Conservation (phyloP, 2,113 vertebrate species). For the Mionectes macconnelli region DNA sequence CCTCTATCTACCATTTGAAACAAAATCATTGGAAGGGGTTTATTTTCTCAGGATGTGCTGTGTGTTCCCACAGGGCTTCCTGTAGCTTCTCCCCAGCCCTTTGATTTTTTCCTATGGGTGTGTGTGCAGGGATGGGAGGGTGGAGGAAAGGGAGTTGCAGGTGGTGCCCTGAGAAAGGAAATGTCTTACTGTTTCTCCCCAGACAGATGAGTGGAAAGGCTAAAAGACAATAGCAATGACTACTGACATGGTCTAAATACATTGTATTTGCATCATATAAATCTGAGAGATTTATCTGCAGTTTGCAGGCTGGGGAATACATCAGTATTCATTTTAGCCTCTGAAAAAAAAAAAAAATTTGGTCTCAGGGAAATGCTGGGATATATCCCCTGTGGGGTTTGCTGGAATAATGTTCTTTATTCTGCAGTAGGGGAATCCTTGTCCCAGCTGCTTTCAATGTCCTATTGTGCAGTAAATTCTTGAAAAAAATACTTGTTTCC, state of each 20-base stretch:
- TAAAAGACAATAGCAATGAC: slow-evolving; percentile 42
- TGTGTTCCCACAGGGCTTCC: background rate
- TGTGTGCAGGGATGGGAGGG: background rate
- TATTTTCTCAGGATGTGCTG: background rate
- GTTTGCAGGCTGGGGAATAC: background rate
- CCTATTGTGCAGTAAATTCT: background rate
- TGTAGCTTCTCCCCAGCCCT: background rate
- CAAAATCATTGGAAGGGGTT: background rate
- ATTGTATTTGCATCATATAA: slow-evolving; percentile 28
- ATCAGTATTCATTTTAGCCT: background rate
- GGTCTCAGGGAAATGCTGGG: background rate
- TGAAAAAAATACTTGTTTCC: background rate
- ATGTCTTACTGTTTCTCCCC: background rate
- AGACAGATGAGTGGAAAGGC: background rate
- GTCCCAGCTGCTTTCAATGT: background rate
- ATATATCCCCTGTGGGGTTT: background rate
- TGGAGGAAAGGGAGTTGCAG: background rate
- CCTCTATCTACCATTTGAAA: background rate
- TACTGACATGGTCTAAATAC: background rate
- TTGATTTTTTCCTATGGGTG: background rate
- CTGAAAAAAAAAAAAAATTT: background rate
- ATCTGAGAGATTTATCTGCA: background rate
- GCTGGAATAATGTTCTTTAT: slow-evolving; percentile 38
- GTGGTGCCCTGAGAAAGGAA: background rate
- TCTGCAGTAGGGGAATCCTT: slow-evolving; percentile 12